These are phyloP conservation scores for Xestoiulus laeticollis DNA, from an alignment of 2,888 invertebrate genomes.

Conservation along the genomic window DNA sequence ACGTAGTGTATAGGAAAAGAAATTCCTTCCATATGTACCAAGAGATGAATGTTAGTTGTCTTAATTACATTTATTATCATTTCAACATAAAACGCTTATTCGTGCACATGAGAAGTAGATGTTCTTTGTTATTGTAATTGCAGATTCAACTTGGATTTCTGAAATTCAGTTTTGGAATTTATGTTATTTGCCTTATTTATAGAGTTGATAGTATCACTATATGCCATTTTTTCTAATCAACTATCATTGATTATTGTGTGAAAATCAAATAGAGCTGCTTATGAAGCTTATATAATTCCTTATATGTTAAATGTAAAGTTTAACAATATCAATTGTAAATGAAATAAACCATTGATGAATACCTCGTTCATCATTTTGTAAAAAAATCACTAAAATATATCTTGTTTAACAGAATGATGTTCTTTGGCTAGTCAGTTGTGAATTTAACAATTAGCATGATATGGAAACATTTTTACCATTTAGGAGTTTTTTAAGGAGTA, in stretches of 20 bases:
- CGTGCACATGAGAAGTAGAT: neutral
- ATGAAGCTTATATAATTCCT: neutral
- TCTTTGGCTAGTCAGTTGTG: conserved; percentile 32
- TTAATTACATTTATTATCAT: neutral
- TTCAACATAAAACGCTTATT: neutral
- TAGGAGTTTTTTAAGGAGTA: neutral
- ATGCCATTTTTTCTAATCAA: conserved; percentile 13
- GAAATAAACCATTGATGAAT: neutral
- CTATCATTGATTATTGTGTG: neutral
- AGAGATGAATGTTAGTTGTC: neutral
- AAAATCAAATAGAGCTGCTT: neutral
- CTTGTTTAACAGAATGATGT: neutral
- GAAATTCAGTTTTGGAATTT: neutral
- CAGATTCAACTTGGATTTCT: neutral
- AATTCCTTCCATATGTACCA: neutral
- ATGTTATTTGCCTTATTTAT: neutral
- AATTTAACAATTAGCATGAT: neutral
- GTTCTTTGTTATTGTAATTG: neutral
- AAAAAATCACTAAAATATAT: no score
- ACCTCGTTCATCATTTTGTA: neutral
- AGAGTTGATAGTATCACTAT: neutral
- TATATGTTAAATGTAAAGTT: neutral
- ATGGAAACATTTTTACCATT: neutral
- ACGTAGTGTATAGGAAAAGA: neutral
- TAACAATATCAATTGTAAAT: neutral